phyloP scores from a whole-genome alignment of 2,888 invertebrate species.

The Sinodicranocentrus sp. region DNA sequence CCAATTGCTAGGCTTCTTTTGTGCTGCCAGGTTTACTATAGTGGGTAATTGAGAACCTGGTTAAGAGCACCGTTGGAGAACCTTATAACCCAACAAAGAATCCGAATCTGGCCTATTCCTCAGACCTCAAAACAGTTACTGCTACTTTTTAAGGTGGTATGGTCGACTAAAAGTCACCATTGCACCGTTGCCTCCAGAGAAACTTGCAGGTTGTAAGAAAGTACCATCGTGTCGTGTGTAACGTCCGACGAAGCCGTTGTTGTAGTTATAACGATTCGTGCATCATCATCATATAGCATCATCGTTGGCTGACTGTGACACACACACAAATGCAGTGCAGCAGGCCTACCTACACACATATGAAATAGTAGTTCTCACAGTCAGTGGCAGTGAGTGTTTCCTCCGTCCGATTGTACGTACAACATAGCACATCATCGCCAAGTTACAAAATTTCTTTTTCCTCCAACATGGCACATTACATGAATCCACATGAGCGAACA shows the following conservation, averaged over 20 bases:
- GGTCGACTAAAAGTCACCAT: neutral
- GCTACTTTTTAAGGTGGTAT: constrained; percentile 53
- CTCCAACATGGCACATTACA: constrained; percentile 32
- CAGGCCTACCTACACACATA: no score
- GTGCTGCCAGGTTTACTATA: constrained; percentile 2
- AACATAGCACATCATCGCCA: neutral
- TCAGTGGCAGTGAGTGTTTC: neutral
- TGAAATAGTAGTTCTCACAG: no score
- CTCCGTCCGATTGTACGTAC: neutral
- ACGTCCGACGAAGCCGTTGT: constrained; percentile 4
- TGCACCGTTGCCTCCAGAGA: neutral
- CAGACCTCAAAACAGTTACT: constrained; percentile 58
- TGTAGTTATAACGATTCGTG: neutral
- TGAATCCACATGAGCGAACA: constrained; percentile 63
- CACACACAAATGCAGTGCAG: neutral
- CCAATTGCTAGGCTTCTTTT: constrained; percentile 28
- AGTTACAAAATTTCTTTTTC: neutral
- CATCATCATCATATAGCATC: constrained; percentile 13
- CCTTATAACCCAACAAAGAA: neutral
- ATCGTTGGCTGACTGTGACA: constrained; percentile 12
- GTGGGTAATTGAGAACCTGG: no score
- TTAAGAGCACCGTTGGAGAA: neutral
- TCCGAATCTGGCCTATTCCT: neutral
- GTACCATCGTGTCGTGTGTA: constrained; percentile 11
- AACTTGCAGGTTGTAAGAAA: neutral